Conservation (phyloP, 2,797 vertebrate species). For the Loris lydekkerianus region DNA sequence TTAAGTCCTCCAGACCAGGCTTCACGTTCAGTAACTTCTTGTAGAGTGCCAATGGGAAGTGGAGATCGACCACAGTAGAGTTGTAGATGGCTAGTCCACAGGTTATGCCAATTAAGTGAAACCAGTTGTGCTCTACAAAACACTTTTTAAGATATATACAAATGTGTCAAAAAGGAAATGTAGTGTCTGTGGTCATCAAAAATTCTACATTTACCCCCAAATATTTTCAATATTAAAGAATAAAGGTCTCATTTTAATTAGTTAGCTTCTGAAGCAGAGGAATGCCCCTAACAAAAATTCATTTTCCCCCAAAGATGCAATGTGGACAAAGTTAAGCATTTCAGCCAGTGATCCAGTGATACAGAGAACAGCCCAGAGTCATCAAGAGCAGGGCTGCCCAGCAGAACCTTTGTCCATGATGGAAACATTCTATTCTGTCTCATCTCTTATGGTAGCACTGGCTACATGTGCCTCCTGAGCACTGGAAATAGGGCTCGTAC, state of each 20-base stretch:
- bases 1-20: conserved; percentile 95
- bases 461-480: background rate
- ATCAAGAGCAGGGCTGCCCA: background rate
- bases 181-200: background rate
- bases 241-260: conserved; percentile 15
- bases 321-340: background rate
- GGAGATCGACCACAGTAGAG: conserved; percentile 98
- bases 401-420: background rate
- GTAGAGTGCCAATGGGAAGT: conserved; percentile 97
- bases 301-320: background rate
- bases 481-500: background rate
- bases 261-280: conserved; percentile 40
- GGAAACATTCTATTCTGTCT: background rate
- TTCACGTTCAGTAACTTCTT: conserved; percentile 96
- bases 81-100: conserved; percentile 99
- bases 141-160: conserved; percentile 89
- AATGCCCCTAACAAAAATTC: background rate
- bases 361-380: background rate
- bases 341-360: background rate
- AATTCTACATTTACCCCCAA: background rate
- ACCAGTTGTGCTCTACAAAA: conserved; percentile 99
- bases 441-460: background rate
- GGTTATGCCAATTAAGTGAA: conserved; percentile 97
- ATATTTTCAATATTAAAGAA: conserved; percentile 17
- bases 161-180: conserved; percentile 55